Conservation (phyloP, 2,113 vertebrate species). For the Holacanthus passer region DNA sequence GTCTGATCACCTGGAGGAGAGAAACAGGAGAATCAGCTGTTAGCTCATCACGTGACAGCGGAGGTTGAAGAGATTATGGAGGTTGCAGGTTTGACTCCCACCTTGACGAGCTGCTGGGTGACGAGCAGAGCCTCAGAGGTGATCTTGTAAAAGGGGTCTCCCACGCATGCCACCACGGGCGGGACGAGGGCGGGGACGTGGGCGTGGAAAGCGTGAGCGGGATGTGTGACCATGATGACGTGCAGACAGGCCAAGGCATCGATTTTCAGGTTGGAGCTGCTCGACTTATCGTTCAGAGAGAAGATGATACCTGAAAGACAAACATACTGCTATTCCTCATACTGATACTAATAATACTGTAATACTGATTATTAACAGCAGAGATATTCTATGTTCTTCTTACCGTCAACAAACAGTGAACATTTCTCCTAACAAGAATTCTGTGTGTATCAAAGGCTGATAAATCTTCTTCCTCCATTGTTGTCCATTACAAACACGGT, state of each 20-base stretch:
- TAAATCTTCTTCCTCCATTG: too few relatives aligned
- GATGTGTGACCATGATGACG: constrained; percentile 96
- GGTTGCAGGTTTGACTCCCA: background rate
- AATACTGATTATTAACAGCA: too few relatives aligned
- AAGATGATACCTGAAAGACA: constrained; percentile 93
- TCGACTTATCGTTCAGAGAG: constrained; percentile 98
- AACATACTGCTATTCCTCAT: accelerated
- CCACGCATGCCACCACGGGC: constrained; percentile 96
- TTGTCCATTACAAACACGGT: too few relatives aligned
- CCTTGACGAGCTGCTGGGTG: constrained; percentile 97
- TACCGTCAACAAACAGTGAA: too few relatives aligned
- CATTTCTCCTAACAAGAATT: too few relatives aligned
- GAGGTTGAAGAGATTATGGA: accelerated
- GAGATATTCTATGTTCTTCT: too few relatives aligned
- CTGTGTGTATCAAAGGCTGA: too few relatives aligned
- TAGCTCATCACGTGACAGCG: accelerated
- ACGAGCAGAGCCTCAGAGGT: constrained; percentile 98
- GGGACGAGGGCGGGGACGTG: constrained; percentile 96
- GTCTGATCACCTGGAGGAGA: constrained; percentile 89
- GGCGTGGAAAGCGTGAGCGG: constrained; percentile 96
- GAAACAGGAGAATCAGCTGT: background rate
- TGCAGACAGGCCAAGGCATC: constrained; percentile 97
- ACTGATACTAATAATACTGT: too few relatives aligned
- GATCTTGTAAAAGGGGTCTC: constrained; percentile 99
- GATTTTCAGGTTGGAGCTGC: constrained; percentile 98